Evolutionary conservation across 2,888 invertebrate species (phyloP), one percentile per base, ranked within the genome.

Genomic region (Oscheius sp.): DNA sequence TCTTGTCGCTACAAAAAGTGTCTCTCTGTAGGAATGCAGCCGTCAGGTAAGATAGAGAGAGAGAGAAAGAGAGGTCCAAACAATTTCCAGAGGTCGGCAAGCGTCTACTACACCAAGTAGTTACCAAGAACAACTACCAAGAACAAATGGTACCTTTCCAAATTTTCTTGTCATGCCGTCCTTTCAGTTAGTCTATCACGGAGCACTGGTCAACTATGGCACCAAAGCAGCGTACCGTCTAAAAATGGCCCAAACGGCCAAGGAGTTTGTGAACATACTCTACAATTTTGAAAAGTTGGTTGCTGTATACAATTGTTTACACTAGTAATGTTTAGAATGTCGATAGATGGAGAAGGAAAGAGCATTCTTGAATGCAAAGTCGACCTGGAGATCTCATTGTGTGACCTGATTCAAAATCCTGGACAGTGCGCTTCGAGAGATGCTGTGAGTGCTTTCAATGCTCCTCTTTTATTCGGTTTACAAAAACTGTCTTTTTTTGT

Each of bases 21-120:
- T 37, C 35, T 60, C n/a, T n/a, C 32, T 11, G 37, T 60, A 3
- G 60, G 60, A 3, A 60, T 60, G 60, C 33, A 60, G 37, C 37
- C 60, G 1, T 35, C 32, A 60, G 60, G 60, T 60, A 58, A 57
- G 7, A 57, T 57, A 50, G 50, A 50, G 50, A 50, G 50, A 50
- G 50, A 50, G 50, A 50, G 50, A 9, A 50, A 9, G 13, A 50
- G 9, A 9, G 10, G 1, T 1, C 13, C 10, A 11, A 50, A 9
- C 9, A 50, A 50, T 50, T 57, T 57, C 11, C 37, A 60, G 60
- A 60, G 32, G 60, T 60, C 11, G 60, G 60, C 7, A 60, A 60
- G 37, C 60, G 60, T 2, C 33, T 60, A 7, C 11, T 33, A 2
- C 32, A 33, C 11, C 60, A 60, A 33, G 13, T 60, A 33, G n/a